Evolutionary conservation across 2,888 invertebrate genomes (phyloP), one percentile per base, ranked within the genome.

Genomic region (Nomada flava): DNA sequence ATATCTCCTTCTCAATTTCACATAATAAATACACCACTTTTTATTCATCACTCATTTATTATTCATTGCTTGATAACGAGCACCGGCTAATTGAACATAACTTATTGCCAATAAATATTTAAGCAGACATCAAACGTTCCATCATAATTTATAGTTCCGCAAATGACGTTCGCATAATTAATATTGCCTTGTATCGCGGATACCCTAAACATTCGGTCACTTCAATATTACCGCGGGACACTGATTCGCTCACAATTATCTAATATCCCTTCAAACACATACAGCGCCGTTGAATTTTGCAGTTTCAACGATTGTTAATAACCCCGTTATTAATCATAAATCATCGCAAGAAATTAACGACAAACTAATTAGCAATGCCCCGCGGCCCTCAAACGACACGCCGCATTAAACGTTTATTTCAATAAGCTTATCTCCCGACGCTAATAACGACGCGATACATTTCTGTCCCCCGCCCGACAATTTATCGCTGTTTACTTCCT

Each of bases 401-500:
- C 36, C 7, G 0, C 36, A 36, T 7, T 36, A 36, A 36, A 36
- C 36, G 7, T 36, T 36, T 36, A 36, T 36, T 36, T 29, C 29
- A 29, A 29, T 29, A 29, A 29, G 29, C 36, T 36, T 36, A 60
- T 42, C 23, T 15, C 10, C 15, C 15, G 9, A 1, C 47, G 36
- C 20, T 23, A 47, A 63, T 20, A 52, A 52, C n/a, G n/a, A 7
- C n/a, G 53, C 23, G 44, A 36, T 11, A 20, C 2, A 44, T 20
- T 64, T 18, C 11, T 11, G 15, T 23, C 7, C 5, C 1, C 26
- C 11, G 4, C 5, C 29, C 50, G 64, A 18, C 26, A 64, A 64
- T 64, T 23, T 50, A 50, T 47, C n/a, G 47, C 64, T 64, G 64
- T 64, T 64, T 50, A 47, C 20, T 2, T 57, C n/a, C n/a, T n/a